A percentile compares a stretch with the other conserved stretches of the same genome.
Conservation (phyloP, 2,888 invertebrate genomes). For the Drosophila melanosoma region DNA sequence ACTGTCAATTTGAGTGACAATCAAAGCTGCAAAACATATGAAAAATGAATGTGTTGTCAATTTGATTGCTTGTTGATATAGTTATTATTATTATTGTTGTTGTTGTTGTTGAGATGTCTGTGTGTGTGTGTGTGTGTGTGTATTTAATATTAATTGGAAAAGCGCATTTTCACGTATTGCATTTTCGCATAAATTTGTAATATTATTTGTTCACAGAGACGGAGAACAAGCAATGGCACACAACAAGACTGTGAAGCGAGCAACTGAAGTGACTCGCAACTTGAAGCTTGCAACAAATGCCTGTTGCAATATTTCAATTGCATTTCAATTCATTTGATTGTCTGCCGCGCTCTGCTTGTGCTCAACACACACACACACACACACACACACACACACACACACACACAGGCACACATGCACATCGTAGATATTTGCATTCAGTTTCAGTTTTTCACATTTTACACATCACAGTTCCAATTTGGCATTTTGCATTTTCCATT, state of each 20-base stretch:
- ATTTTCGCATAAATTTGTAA: slow-evolving; percentile 27
- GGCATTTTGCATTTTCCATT: slow-evolving; percentile 39
- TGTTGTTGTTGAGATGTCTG: slow-evolving; percentile 7
- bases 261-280: slow-evolving; percentile 26
- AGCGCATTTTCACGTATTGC: slow-evolving; percentile 27
- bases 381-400: slow-evolving; percentile 9
- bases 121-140: slow-evolving; percentile 10
- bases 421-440: slow-evolving; percentile 20
- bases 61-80: slow-evolving; percentile 1
- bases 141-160: slow-evolving; percentile 48
- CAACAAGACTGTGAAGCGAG: not conserved
- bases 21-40: slow-evolving; percentile 13
- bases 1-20: slow-evolving; percentile 7
- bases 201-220: slow-evolving; percentile 11
- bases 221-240: not conserved
- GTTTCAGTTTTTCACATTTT: slow-evolving; percentile 38
- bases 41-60: slow-evolving; percentile 2
- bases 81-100: not conserved
- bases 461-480: slow-evolving; percentile 27
- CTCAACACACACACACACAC: slow-evolving; percentile 7
- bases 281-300: slow-evolving; percentile 56
- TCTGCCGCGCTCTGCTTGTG: slow-evolving; percentile 17
- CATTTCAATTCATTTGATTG: slow-evolving; percentile 63
- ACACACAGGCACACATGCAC: not conserved
- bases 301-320: slow-evolving; percentile 73